Evolutionary conservation across 2,113 vertebrate species (phyloP).

Genomic region (Ptilonorhynchus violaceus): DNA sequence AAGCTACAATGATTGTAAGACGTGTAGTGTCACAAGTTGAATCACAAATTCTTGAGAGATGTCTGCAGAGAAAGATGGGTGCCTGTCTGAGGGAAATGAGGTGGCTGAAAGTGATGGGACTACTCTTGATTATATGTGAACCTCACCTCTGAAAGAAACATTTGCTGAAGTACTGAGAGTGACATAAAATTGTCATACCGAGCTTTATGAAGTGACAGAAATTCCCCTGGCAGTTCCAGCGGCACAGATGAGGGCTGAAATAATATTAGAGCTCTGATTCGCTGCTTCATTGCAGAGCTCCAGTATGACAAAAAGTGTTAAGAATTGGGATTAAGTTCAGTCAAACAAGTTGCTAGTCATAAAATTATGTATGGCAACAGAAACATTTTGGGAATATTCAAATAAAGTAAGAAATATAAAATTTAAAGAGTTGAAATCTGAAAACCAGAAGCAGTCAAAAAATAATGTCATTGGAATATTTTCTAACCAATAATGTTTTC

Average conservation of each 20-base stretch:
- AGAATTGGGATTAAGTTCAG: neutral
- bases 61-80: neutral
- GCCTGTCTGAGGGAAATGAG: neutral
- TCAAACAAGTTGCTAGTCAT: neutral
- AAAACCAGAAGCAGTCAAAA: neutral
- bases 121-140: neutral
- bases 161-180: neutral
- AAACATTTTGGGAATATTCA: neutral
- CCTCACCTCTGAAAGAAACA: neutral
- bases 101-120: neutral
- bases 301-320: neutral
- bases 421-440: neutral
- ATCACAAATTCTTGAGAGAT: neutral
- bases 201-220: neutral
- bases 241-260: neutral
- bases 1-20: neutral
- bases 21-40: rapidly evolving
- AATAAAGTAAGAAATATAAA: neutral
- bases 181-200: neutral
- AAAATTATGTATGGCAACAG: neutral
- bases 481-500: neutral
- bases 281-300: neutral
- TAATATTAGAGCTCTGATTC: neutral
- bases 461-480: neutral
- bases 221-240: neutral